phyloP scores from a whole-genome alignment of 2,797 vertebrate genomes.

The Aplochiton taeniatus region DNA sequence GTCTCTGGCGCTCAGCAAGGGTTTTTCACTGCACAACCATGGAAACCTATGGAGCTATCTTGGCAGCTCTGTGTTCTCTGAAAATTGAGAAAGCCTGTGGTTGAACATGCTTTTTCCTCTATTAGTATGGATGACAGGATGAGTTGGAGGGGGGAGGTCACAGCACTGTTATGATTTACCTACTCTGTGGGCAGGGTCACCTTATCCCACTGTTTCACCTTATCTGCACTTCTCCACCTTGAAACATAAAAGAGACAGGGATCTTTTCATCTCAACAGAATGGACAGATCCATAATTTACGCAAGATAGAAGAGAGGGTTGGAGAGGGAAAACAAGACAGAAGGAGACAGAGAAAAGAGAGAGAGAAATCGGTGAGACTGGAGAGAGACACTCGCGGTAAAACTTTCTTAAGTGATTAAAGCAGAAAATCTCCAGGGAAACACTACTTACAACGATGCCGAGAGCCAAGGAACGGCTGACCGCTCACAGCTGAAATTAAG shows the following conservation, averaged over 20 bases:
- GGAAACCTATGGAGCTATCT: too few species aligned
- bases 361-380: neutral
- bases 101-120: too few species aligned
- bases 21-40: too few species aligned
- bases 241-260: constrained; percentile 23
- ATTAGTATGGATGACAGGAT: too few species aligned
- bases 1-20: too few species aligned
- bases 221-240: constrained; percentile 20
- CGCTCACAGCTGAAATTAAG: constrained; percentile 40
- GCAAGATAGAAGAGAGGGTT: neutral
- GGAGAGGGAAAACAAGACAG: neutral
- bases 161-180: constrained; percentile 11
- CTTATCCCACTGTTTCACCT: constrained; percentile 18
- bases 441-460: constrained; percentile 2
- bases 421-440: constrained; percentile 36
- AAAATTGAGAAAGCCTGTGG: too few species aligned
- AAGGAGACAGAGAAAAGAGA: neutral
- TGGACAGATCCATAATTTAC: constrained; percentile 30
- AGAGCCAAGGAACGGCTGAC: constrained; percentile 15
- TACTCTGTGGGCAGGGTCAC: constrained; percentile 12
- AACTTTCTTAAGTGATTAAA: constrained; percentile 49
- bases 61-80: too few species aligned
- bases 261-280: constrained; percentile 30
- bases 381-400: neutral
- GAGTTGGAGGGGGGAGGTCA: too few species aligned